Evolutionary conservation across 1,140 invertebrate genomes (phyloP).

Genomic region (Bombus huntii): DNA sequence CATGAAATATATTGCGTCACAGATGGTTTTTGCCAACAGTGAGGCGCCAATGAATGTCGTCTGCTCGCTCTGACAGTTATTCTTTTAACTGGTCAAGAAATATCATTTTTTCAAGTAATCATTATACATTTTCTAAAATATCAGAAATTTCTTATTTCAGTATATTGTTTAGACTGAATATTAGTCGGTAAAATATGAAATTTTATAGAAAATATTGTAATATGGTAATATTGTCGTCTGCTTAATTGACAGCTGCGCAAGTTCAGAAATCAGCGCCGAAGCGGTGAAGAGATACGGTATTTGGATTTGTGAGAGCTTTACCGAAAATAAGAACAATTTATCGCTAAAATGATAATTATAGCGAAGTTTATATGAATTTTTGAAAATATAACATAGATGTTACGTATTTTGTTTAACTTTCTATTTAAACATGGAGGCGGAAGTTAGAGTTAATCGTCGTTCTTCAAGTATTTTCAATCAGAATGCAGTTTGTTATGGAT

Average conservation of each 20-base stretch:
- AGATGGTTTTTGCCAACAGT: conserved; percentile 30
- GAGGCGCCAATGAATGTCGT: conserved; percentile 53
- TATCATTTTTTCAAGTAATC: background rate
- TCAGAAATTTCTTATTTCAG: background rate
- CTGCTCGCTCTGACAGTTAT: conserved; percentile 60
- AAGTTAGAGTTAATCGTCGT: conserved; percentile 65
- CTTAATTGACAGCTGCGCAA: conserved; percentile 52
- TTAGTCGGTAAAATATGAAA: background rate
- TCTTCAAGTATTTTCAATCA: conserved; percentile 45
- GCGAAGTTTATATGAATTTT: conserved; percentile 12
- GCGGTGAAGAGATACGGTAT: conserved; percentile 15
- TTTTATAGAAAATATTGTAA: background rate
- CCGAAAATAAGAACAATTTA: background rate
- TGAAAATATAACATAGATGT: conserved; percentile 25
- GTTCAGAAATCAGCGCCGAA: conserved; percentile 31
- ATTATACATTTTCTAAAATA: no score
- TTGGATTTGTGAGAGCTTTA: conserved; percentile 5
- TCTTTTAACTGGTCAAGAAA: background rate
- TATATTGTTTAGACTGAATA: background rate
- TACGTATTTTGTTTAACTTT: background rate
- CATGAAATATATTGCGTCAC: conserved; percentile 32
- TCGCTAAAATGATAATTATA: conserved; percentile 17
- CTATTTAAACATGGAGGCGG: conserved; percentile 68
- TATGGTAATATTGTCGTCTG: conserved; percentile 36
- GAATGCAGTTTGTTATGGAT: conserved; percentile 53